Conservation (phyloP, 2,113 vertebrate genomes). For the Brachyhypopomus gauderio region DNA sequence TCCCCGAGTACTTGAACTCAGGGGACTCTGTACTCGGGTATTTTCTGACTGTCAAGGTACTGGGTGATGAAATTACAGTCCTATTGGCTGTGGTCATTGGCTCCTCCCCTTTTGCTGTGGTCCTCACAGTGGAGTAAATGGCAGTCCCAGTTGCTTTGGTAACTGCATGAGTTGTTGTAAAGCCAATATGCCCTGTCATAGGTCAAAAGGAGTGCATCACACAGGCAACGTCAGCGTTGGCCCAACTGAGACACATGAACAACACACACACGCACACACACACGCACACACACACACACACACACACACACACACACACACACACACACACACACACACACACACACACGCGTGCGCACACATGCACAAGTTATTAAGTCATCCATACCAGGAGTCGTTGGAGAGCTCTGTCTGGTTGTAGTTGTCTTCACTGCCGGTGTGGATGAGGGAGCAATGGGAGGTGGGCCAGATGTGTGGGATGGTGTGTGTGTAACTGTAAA, state of each 20-base stretch:
- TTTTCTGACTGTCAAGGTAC: constrained; percentile 14
- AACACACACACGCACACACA: neutral
- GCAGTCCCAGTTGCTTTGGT: constrained; percentile 11
- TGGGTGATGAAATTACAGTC: constrained; percentile 17
- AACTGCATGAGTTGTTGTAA: constrained; percentile 36
- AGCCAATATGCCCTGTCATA: constrained; percentile 23
- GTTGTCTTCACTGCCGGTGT: neutral
- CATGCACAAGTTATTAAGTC: neutral
- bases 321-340: no score
- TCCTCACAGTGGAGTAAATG: constrained; percentile 18
- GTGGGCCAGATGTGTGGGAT: neutral
- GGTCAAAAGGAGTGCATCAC: constrained; percentile 28
- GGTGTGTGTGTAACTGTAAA: neutral
- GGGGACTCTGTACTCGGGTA: neutral
- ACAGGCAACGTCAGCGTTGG: constrained; percentile 3
- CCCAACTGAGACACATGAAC: neutral
- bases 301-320: neutral
- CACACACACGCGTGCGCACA: no score
- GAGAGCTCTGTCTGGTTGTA: neutral
- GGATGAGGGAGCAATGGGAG: neutral
- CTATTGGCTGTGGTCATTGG: constrained; percentile 10
- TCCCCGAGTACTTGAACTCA: neutral
- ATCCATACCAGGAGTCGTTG: neutral
- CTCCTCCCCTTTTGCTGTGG: constrained; percentile 13
- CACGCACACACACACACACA: neutral